Conservation (phyloP, 2,888 invertebrate genomes). For the Microctonus brassicae region DNA sequence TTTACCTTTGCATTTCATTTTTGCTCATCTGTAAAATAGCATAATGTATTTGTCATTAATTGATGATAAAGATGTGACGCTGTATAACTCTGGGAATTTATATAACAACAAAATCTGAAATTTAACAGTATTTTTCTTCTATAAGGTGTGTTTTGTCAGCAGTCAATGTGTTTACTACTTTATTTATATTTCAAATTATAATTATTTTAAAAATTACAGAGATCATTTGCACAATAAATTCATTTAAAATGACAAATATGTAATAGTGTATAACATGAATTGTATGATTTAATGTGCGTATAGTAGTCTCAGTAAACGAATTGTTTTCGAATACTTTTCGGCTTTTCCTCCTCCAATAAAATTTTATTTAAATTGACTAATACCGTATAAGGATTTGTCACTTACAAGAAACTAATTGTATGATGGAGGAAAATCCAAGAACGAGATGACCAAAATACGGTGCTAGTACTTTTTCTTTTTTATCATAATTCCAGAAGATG, state of each 20-base stretch:
- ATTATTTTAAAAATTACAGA: slow-evolving; percentile 68
- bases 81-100: too few relatives aligned
- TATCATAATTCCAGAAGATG: neutral
- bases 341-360: too few relatives aligned
- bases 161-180: slow-evolving; percentile 38
- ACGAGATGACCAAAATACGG: too few relatives aligned
- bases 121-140: neutral
- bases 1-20: neutral
- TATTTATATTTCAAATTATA: slow-evolving; percentile 56
- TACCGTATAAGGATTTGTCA: too few relatives aligned
- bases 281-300: neutral
- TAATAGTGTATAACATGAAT: slow-evolving; percentile 40
- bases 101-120: too few relatives aligned
- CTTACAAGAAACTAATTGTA: too few relatives aligned
- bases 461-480: neutral
- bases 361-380: too few relatives aligned
- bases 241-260: slow-evolving; percentile 62
- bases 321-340: too few relatives aligned
- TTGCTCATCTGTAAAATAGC: neutral
- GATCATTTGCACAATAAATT: slow-evolving; percentile 67
- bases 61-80: too few relatives aligned
- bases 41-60: too few relatives aligned
- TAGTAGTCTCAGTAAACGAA: too few relatives aligned
- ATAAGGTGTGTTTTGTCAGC: slow-evolving; percentile 59
- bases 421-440: too few relatives aligned